Conservation (phyloP, 2,888 invertebrate genomes). For the Ochropleura leucogaster region DNA sequence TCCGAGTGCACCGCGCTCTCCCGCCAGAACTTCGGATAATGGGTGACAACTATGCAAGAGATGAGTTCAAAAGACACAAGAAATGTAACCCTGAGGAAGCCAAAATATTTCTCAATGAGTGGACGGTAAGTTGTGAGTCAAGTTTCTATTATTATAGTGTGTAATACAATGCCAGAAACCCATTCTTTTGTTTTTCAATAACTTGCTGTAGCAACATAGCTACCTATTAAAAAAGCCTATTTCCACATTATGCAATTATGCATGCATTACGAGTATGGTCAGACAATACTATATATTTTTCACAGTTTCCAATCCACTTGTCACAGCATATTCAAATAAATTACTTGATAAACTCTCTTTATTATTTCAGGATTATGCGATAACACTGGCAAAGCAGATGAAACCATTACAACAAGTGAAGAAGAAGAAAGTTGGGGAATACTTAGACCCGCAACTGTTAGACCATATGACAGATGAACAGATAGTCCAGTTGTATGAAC, state of each 20-base stretch:
- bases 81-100: slow-evolving; percentile 93
- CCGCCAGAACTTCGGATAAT: slow-evolving; percentile 93
- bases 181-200: background rate
- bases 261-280: too few relatives aligned
- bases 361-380: slow-evolving; percentile 93
- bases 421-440: slow-evolving; percentile 91
- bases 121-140: slow-evolving; percentile 92
- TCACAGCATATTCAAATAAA: background rate
- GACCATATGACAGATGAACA: slow-evolving; percentile 95
- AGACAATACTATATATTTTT: too few relatives aligned
- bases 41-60: slow-evolving; percentile 94
- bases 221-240: background rate
- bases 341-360: background rate
- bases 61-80: slow-evolving; percentile 96
- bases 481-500: slow-evolving; percentile 95
- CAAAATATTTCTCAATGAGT: slow-evolving; percentile 95
- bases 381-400: slow-evolving; percentile 93
- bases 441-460: slow-evolving; percentile 91
- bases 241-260: too few relatives aligned
- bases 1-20: slow-evolving; percentile 94
- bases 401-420: slow-evolving; percentile 92
- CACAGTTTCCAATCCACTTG: background rate
- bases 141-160: background rate
- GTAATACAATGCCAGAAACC: background rate
- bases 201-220: background rate